Base-by-base conservation (phyloP, 2,888 invertebrate species). In the Linyphia triangularis region DNA sequence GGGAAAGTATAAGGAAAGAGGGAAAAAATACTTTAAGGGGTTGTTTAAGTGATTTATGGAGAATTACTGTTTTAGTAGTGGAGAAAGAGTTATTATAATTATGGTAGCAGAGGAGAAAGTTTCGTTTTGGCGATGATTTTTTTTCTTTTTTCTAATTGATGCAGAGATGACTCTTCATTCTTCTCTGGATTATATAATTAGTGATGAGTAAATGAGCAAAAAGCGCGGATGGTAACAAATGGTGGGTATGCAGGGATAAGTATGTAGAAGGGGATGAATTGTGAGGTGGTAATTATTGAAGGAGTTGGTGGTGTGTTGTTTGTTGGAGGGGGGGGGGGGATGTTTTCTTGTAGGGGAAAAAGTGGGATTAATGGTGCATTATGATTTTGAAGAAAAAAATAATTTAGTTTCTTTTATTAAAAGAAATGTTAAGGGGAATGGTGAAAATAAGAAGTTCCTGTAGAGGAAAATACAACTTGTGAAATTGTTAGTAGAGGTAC, bases 31-130 rank as follows among this genome's bases (percentile, higher is more conserved):
- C 26, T 43, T 13, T 16, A 24, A 57, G 82, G 82, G 82, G 72
- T 63, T 82, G 82, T 82, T 82, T 82, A 82, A 63, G 82, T 82
- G 82, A 82, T 82, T 82, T 82, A 82, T 82, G 82, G 57, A 19
- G 72, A 70, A 82, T 82, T 72, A 82, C 61, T 70, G 51, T 30
- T 33, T 51, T 30, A 37, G 72, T 24, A 43, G 63, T 33, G 72
- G 61, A 40, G 79, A 51, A 72, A 72, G 72, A 72, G 72, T 72
- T 82, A 72, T 82, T 72, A 72, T 82, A 82, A 82, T 82, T 82
- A 82, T 72, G 70, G 37, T 30, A 28, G 28, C 16, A 6, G 70
- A 63, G 61, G 63, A 72, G 59, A 33, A 37, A 51, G 37, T 65
- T 51, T 63, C 24, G 37, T 40, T 33, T 77, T 33, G n/a, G 37